Base-by-base conservation (phyloP, 2,113 vertebrate genomes). In the Amazona guildingii region DNA sequence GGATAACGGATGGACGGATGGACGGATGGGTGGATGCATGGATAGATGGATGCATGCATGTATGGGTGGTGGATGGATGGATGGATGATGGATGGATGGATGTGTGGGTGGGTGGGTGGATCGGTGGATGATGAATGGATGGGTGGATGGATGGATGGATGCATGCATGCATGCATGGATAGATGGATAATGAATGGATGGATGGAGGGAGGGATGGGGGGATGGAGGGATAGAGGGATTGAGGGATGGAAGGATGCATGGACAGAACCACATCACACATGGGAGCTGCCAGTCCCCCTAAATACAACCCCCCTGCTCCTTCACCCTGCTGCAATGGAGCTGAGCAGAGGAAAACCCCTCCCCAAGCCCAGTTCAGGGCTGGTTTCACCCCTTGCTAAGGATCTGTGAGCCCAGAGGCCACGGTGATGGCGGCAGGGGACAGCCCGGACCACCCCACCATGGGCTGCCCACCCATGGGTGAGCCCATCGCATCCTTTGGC, bases 381-480 rank as follows among this genome's bases (percentile, higher is more conserved):
- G 44, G 15, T 79, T 46, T 39, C 17, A 2, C 59, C 13, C 7
- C 11, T n/a, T 8, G 7, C 41, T 44, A 68, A 48, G 39, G 19
- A 1, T 3, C 33, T 12, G 14, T 20, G 35, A 59, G 21, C 48
- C 7, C 75, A 20, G 52, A 80, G 62, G 6, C 62, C 61, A 5
- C 3, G 4, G 44, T 16, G 85, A 24, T 2, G 21, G 25, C 19
- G 10, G 1, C 43, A 2, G 63, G 20, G 61, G 11, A 8, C 43
- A 17, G 17, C 29, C 49, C 13, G 10, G 29, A 25, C 46, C 66
- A 9, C 15, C 41, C 37, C 3, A 0, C 23, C 23, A 3, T 49
- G 54, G 28, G 55, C 6, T 13, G 4, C 33, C 14, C 2, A 1
- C 8, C 51, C 25, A 2, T 9, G 0, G 0, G 4, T 1, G 21